phyloP scores from a whole-genome alignment of 2,888 invertebrate species.

The Agriopis aurantiaria region DNA sequence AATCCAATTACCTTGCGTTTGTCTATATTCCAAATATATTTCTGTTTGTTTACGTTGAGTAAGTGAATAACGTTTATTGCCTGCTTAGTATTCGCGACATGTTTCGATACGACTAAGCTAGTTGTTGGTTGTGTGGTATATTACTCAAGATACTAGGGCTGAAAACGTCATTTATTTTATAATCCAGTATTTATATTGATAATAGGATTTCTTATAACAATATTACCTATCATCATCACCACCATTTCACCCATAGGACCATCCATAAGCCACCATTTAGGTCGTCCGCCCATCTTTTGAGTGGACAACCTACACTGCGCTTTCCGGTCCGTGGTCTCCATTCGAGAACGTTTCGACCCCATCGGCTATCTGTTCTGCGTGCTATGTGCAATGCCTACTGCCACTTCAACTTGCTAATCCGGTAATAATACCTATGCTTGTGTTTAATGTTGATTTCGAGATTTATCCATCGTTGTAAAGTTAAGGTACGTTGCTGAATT shows the following conservation, averaged over 20 bases:
- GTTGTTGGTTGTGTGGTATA: slow-evolving; percentile 23
- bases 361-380: too few species aligned
- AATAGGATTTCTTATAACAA: background rate
- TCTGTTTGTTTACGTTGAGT: slow-evolving; percentile 58
- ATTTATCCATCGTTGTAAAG: background rate
- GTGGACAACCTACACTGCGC: too few species aligned
- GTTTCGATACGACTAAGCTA: slow-evolving; percentile 44
- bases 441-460: background rate
- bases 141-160: slow-evolving; percentile 30
- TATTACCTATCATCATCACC: background rate
- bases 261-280: too few species aligned
- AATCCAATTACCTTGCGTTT: slow-evolving; percentile 40
- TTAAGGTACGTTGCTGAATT: too few species aligned
- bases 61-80: slow-evolving; percentile 61
- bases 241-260: too few species aligned
- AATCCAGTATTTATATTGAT: background rate
- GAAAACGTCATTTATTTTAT: slow-evolving; percentile 2
- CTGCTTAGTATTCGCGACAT: slow-evolving; percentile 59
- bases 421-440: background rate
- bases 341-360: too few species aligned
- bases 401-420: too few species aligned
- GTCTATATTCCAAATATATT: slow-evolving; percentile 50
- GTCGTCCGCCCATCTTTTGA: too few species aligned
- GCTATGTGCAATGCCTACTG: too few species aligned
- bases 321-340: too few species aligned